Evolutionary conservation across 2,797 vertebrate genomes (phyloP), one percentile per base, ranked within the genome.

Genomic region (Limnodromus scolopaceus): DNA sequence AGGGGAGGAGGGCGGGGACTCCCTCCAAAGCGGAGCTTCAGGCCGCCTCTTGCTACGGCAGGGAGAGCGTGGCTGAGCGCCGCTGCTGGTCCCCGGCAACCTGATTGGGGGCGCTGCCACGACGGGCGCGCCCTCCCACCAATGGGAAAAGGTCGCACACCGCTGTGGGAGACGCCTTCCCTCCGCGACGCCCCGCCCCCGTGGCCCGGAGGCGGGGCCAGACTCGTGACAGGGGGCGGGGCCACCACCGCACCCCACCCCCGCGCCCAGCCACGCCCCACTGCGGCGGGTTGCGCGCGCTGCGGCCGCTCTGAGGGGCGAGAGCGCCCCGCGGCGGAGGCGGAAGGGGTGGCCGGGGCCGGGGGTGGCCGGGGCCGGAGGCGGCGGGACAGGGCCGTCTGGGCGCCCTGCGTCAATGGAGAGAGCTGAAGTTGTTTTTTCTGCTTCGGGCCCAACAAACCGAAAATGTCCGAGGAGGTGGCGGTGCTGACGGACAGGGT

Each of bases 381-480:
- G 15, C 5, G 36, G 27, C 28, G 11, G 10, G 41, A 4, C 13
- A 2, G 18, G 6, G 34, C 7, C 14, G 14, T 5, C 7, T 11
- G 5, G 3, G 19, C 2, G 6, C 4, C 28, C 0, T 3, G 13
- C 10, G 13, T 19, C 23, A 0, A 2, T 1, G 30, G 4, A 7
- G 3, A 7, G 17, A 5, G 14, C 10, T 4, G 48, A 15, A 48
- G 38, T 25, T 16, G 27, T 19, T 24, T 38, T 28, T 7, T 12
- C 41, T 18, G 41, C 51, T 3, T n/a, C 16, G 11, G 6, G 27
- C 34, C 41, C 4, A 16, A 6, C 7, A 4, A 23, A 18, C n/a
- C 18, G 11, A 3, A 25, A 34, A 10, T 13, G 60, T 17, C 8
- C 0, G 13, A 16, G 55, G 34, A 28, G 25, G 10, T 28, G 8